Percentiles rank a stretch among this genome's conserved stretches.
Evolutionary conservation across 2,113 vertebrate genomes (phyloP).

Genomic region (Campylomormyrus tamandua): DNA sequence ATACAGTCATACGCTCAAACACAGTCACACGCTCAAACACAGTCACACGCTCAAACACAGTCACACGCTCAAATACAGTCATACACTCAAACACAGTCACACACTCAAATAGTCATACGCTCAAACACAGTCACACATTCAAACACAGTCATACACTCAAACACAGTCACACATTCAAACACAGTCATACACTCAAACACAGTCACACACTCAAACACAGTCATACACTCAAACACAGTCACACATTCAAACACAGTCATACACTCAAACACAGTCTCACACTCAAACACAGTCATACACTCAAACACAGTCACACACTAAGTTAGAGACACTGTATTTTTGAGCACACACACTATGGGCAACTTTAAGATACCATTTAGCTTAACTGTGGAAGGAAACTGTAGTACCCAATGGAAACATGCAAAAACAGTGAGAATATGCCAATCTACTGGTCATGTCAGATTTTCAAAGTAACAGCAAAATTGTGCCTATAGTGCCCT

Average conservation of each 20-base stretch:
- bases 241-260: not conserved
- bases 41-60: not conserved
- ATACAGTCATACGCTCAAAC: not conserved
- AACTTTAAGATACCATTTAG: not conserved
- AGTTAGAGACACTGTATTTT: not conserved
- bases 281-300: not conserved
- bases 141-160: not conserved
- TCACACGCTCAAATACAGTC: not conserved
- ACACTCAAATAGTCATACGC: not conserved
- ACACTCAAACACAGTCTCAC: not conserved
- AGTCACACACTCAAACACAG: no score
- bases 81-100: not conserved
- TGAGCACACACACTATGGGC: not conserved
- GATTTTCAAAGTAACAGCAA: not conserved
- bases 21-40: not conserved
- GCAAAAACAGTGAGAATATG: not conserved
- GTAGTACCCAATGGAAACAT: not conserved
- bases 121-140: not conserved
- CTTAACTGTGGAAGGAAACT: not conserved
- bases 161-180: not conserved
- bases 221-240: not conserved
- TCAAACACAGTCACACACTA: not conserved
- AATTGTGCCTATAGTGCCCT: slow-evolving; percentile 32
- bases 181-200: no score
- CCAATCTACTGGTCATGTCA: not conserved